phyloP scores from a whole-genome alignment of 2,797 vertebrate species.

The Limnodromus scolopaceus region DNA sequence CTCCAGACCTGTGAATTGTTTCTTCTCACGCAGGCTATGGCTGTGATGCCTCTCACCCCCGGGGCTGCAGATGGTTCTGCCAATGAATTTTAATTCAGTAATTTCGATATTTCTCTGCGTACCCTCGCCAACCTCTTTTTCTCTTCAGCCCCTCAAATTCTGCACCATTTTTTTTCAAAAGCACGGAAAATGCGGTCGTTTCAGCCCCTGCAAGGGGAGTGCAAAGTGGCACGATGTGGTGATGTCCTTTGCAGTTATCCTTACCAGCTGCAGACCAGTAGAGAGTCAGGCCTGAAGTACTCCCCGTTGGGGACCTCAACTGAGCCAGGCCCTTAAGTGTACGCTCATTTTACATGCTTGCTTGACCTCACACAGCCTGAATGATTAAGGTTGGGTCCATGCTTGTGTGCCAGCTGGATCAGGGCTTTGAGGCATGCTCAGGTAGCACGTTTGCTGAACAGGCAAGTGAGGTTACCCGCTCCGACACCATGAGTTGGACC shows the following conservation, averaged over 20 bases:
- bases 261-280: not conserved
- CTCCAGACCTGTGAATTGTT: not conserved
- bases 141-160: not conserved
- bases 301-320: not conserved
- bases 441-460: not conserved
- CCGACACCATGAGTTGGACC: rapidly evolving
- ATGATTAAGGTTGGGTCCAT: not conserved
- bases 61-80: not conserved
- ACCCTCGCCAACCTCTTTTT: not conserved
- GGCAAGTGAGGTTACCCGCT: not conserved
- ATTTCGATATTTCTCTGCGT: not conserved
- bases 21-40: not conserved
- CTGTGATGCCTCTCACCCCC: not conserved
- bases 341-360: not conserved
- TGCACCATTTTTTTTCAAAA: not conserved
- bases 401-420: not conserved
- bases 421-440: not conserved
- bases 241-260: not conserved
- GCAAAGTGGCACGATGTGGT: rapidly evolving
- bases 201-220: not conserved
- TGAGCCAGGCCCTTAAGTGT: not conserved
- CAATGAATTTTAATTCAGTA: not conserved
- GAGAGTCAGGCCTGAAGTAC: not conserved
- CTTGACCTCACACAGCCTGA: not conserved
- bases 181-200: rapidly evolving